Base-by-base conservation (phyloP, 2,797 vertebrate species). In the Microcaecilia unicolor region DNA sequence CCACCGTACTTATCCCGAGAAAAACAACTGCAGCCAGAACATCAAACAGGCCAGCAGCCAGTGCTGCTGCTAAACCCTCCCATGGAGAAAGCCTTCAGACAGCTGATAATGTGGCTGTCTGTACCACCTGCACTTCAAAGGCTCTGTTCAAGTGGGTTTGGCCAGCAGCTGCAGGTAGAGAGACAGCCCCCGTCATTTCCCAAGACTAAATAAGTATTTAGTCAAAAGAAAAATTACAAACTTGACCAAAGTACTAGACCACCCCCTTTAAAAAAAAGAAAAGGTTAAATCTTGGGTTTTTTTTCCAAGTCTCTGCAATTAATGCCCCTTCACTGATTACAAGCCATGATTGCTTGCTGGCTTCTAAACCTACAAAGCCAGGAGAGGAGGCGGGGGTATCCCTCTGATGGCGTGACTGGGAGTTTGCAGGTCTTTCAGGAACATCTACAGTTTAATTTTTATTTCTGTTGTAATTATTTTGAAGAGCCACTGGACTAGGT, bases 121-220 rank as follows among this genome's bases (percentile, higher is more conserved):
- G 57, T 16, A 15, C 27, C 1, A 6, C 43, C 39, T 70, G 26
- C 2, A 62, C 43, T 68, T 76, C 55, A 67, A 74, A 76, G 58
- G 14, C 21, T 13, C 48, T 33, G 38, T 55, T 42, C 11, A 17
- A 55, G 34, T 43, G 31, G 7, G 17, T 29, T 53, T 57, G 44
- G 31, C 50, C 36, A 51, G 45, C 50, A 69, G 53, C 44, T 69
- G 48, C 28, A 61, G 50, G 48, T 55, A 61, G 11, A 25, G 48
- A 45, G 15, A 48, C 31, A 57, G 25, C 13, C 10, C n/a, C 38
- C 15, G 10, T 49, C 42, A 47, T 43, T 49, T 65, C 48, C 25
- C 38, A 44, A 58, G 37, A 49, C 3, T 12, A 53, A 51, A 49
- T 37, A 51, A 58, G 28, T 43, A 42, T 58, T 48, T 44, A 35